phyloP scores from a whole-genome alignment of 2,113 vertebrate genomes.

The Anoura caudifer region DNA sequence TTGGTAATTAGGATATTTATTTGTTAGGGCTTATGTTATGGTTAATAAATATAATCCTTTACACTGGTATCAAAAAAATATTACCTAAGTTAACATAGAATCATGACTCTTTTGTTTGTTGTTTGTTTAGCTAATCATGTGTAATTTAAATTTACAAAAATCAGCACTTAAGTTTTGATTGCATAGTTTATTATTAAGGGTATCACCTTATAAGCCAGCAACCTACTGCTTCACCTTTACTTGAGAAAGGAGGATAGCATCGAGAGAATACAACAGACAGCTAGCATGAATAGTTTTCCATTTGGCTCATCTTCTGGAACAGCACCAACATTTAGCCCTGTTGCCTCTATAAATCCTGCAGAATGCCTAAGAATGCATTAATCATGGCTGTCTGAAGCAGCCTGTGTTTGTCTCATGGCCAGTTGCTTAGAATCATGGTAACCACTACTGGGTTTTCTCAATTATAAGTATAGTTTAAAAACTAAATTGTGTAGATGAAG shows the following conservation, averaged over 20 bases:
- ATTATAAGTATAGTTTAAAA: background rate
- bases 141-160: background rate
- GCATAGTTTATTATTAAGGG: background rate
- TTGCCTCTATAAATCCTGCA: background rate
- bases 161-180: background rate
- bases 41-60: background rate
- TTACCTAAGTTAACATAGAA: background rate
- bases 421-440: background rate
- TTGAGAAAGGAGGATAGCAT: background rate
- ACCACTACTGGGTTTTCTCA: background rate
- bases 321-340: background rate
- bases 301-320: background rate
- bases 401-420: background rate
- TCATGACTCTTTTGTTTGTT: background rate
- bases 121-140: background rate
- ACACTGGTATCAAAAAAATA: background rate
- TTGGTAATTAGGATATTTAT: constrained; percentile 16
- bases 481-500: background rate
- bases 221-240: background rate
- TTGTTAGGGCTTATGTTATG: background rate
- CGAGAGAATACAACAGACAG: background rate
- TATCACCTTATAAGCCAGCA: background rate
- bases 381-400: background rate
- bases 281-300: background rate
- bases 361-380: background rate